Base-by-base conservation (phyloP, 2,888 invertebrate genomes). In the Trilocha varians region DNA sequence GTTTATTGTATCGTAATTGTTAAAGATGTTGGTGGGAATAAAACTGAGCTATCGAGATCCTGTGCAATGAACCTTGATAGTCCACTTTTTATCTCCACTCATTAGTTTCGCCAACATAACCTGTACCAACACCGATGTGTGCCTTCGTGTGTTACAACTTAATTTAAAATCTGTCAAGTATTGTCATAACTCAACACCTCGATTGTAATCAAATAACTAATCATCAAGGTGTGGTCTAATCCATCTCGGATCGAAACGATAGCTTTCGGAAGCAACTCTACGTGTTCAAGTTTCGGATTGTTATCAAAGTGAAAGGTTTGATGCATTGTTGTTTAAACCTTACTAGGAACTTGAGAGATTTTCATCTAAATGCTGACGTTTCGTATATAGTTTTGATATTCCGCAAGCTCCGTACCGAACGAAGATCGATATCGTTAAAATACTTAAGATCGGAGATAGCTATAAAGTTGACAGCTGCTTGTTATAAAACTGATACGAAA, bases 1-100 rank as follows among this genome's bases (percentile, higher is more conserved):
- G 11, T 25, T 41, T 18, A 34, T 39, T 32, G 17, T 17, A 54
- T 50, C 62, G 59, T 70, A 71, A 63, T 58, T 55, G 48, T 64
- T 59, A 55, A 56, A 65, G 62, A 62, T 67, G 62, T 59, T 60
- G 68, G 70, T 75, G 74, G 68, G 75, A 77, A 74, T 67, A 59
- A 43, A 57, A 50, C 59, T 57, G 62, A 59, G 62, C 57, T 59
- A 52, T 59, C 53, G 48, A 62, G 59, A 58, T 59, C 58, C 54
- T 64, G 71, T 57, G 61, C 76, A 70, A 58, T 78, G 82, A 79
- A 79, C 80, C 69, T 66, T 61, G 69, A 64, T 53, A 58, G 59
- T 65, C 70, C 53, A 47, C 65, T 70, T 70, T 68, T 70, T 71
- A 53, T 59, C 42, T 45, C 50, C 47, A 41, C 52, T 57, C 58